Conservation (phyloP, 2,888 invertebrate species). For the Mongoloraphidia duomilia region DNA sequence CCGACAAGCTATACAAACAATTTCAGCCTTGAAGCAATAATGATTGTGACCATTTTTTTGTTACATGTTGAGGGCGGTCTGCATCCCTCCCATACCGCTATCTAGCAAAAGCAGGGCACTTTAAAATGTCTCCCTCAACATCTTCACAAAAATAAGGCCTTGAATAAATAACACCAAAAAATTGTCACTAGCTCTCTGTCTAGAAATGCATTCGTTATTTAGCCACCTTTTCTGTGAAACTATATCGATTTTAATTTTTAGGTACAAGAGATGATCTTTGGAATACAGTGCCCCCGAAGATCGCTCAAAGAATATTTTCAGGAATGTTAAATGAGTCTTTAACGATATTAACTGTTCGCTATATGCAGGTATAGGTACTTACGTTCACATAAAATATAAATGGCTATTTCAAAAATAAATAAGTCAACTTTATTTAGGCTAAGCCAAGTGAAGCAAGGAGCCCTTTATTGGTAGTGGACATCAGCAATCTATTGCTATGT, state of each 20-base stretch:
- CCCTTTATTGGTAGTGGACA: constrained; percentile 50
- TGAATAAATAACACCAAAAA: too few relatives aligned
- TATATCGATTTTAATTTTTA: constrained; percentile 21
- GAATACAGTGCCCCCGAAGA: constrained; percentile 78
- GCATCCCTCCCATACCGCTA: too few relatives aligned
- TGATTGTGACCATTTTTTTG: too few relatives aligned
- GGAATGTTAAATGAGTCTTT: constrained; percentile 78
- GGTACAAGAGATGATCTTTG: constrained; percentile 70
- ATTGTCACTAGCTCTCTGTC: too few relatives aligned
- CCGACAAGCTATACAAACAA: too few relatives aligned
- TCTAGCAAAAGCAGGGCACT: too few relatives aligned
- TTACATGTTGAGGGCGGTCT: too few relatives aligned
- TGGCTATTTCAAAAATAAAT: not conserved
- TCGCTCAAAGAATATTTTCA: constrained; percentile 72
- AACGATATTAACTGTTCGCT: constrained; percentile 64
- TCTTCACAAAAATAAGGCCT: too few relatives aligned
- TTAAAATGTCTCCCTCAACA: too few relatives aligned
- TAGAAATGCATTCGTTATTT: too few relatives aligned
- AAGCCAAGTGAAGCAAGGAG: constrained; percentile 44
- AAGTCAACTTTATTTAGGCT: constrained; percentile 35
- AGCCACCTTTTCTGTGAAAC: too few relatives aligned
- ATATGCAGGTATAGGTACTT: constrained; percentile 55
- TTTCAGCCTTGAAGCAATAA: too few relatives aligned
- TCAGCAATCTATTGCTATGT: constrained; percentile 63
- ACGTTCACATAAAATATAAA: not conserved